Percentiles rank a stretch among this genome's conserved stretches.
phyloP scores from a whole-genome alignment of 2,113 vertebrate species.

The Lasiurus cinereus region DNA sequence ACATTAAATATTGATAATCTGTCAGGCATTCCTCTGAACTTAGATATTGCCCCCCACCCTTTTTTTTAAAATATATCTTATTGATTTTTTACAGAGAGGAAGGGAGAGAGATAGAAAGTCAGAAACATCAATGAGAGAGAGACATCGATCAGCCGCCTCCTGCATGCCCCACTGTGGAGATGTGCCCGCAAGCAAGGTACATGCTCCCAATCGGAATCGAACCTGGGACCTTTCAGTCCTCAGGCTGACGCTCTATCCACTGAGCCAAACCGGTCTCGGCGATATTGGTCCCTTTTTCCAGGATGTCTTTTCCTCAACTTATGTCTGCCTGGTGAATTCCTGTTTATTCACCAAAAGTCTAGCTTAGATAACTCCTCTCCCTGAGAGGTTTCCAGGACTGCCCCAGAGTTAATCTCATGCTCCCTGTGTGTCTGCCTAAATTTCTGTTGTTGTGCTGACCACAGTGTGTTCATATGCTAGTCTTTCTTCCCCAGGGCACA shows the following conservation, averaged over 20 bases:
- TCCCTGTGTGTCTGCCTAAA: neutral
- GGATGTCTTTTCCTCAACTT: conserved; percentile 3
- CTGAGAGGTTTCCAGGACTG: neutral
- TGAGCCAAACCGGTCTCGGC: too few relatives aligned
- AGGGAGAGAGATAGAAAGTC: too few relatives aligned
- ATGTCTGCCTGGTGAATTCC: neutral
- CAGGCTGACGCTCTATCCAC: too few relatives aligned
- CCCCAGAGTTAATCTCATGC: neutral
- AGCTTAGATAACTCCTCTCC: neutral
- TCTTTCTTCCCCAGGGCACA: neutral
- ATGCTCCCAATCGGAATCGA: too few relatives aligned
- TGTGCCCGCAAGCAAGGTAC: too few relatives aligned
- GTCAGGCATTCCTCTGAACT: neutral
- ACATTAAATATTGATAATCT: neutral
- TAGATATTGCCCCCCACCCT: neutral
- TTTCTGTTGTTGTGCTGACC: neutral
- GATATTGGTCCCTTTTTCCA: neutral
- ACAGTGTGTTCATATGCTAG: neutral
- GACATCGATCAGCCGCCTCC: too few relatives aligned
- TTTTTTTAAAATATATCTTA: too few relatives aligned
- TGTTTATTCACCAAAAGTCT: neutral
- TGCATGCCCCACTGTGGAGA: too few relatives aligned
- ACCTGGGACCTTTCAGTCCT: too few relatives aligned
- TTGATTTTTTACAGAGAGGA: too few relatives aligned
- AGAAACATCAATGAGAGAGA: too few relatives aligned